Evolutionary conservation across 37 sponge, comb jelly and placozoan species (phyloP), one percentile per base, ranked within the genome.

Genomic region (Tethya wilhelma): DNA sequence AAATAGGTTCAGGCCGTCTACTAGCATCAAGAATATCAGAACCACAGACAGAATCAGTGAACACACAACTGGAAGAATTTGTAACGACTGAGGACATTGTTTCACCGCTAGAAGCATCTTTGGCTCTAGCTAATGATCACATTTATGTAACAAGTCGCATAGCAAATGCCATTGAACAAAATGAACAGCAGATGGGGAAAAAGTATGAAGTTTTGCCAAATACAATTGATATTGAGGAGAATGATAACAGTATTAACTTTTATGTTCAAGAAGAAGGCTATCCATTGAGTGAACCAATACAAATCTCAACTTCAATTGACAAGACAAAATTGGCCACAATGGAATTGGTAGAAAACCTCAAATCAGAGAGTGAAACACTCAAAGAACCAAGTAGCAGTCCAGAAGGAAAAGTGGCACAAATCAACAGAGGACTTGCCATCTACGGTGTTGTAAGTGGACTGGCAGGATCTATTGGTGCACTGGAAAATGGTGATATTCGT

Each of bases 151-250:
- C 25, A n/a, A 26, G 22, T n/a, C 63, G 9, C 7, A 60, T 60
- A 14, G 22, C 7, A 7, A 12, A 26, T 60, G 63, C 9, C 6
- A 14, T 60, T 60, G 7, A 60, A 7, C 63, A 25, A n/a, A 14
- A 60, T 8, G 26, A 60, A n/a, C 63, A 25, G 20, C 63, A 60
- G 20, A n/a, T 26, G 7, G 63, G 63, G 28, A 60, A 26, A 7
- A n/a, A 25, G 20, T 60, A 60, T 60, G 26, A 60, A n/a, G 29
- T 60, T 12, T 12, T 60, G 22, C 63, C 63, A 7, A n/a, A 60
- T 60, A 60, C 63, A n/a, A 60, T 60, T n/a, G 63, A 60, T 8
- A 26, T 60, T 60, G 63, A 60, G 7, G 63, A 60, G 20, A n/a
- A 60, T 25, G n/a, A n/a, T n/a, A n/a, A n/a, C n/a, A n/a, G n/a